These are phyloP conservation scores for Decapterus maruadsi DNA, from an alignment of 2,797 vertebrate genomes.

Conservation along the genomic window DNA sequence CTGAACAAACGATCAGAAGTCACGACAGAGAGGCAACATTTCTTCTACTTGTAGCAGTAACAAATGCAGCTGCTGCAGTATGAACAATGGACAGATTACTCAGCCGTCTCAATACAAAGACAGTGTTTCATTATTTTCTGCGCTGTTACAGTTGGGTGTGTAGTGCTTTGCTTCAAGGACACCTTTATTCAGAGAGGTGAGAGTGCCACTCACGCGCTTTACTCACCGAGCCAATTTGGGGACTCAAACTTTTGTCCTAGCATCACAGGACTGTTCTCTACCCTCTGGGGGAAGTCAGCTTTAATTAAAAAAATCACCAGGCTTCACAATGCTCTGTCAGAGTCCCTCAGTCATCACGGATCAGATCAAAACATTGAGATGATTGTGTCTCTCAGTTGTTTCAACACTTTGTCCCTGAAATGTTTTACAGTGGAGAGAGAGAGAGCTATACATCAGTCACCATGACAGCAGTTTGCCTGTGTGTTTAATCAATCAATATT, in stretches of 20 bases:
- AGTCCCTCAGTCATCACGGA: slow-evolving; percentile 36
- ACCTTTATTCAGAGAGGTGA: slow-evolving; percentile 39
- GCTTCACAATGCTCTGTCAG: slow-evolving; percentile 41
- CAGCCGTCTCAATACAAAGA: not conserved
- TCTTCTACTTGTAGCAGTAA: slow-evolving; percentile 5
- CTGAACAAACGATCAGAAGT: slow-evolving; percentile 31
- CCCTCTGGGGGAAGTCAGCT: slow-evolving; percentile 50
- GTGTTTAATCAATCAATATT: slow-evolving; percentile 26
- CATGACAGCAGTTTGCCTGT: slow-evolving; percentile 4
- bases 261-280: slow-evolving; percentile 28
- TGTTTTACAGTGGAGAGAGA: slow-evolving; percentile 16
- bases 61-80: slow-evolving; percentile 1
- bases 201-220: slow-evolving; percentile 29
- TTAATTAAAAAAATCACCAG: slow-evolving; percentile 66
- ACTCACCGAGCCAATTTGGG: slow-evolving; percentile 28
- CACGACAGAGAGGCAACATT: slow-evolving; percentile 12
- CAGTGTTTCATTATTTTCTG: too few relatives aligned
- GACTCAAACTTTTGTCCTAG: slow-evolving; percentile 65
- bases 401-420: slow-evolving; percentile 16
- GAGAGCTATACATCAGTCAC: slow-evolving; percentile 17
- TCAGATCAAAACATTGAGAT: slow-evolving; percentile 45
- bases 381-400: slow-evolving; percentile 25
- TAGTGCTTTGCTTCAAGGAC: slow-evolving; percentile 56
- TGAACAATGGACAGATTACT: slow-evolving; percentile 20
- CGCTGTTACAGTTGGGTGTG: slow-evolving; percentile 1